Evolutionary conservation across 1,140 invertebrate genomes (phyloP), one percentile per base, ranked within the genome.

Genomic region (Littorina saxatilis): DNA sequence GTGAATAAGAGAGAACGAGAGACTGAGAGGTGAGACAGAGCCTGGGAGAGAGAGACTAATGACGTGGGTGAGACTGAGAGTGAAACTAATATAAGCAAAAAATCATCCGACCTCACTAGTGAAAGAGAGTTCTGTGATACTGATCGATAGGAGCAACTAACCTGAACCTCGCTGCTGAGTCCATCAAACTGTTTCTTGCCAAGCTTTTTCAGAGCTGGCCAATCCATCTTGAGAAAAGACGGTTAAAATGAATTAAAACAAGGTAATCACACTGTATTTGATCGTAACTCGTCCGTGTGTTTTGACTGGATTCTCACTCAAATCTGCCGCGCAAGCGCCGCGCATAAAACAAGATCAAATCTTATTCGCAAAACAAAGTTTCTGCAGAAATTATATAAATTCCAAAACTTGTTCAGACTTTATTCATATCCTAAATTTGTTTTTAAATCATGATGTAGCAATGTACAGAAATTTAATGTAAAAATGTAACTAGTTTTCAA

Each of bases 311-410:
- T 4, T 32, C 7, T 11, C 35, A 68, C 35, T 68, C 35, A 32
- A 68, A 68, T 68, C 66, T 68, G 35, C 66, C 66, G 66, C 66
- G 11, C 23, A 68, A 39, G 66, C 35, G 35, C 66, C 37, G 66
- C 66, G 39, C 17, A 68, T 0, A 39, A 29, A 20, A 39, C 35
- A 39, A 17, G 35, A 39, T 68, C 66, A 23, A 68, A 68, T 68
- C 17, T 68, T 3, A 68, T 68, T 68, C 32, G 35, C 39, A 0
- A 39, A 68, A 68, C n/a, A 68, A 39, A 5, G 32, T 27, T 47
- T 47, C n/a, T n/a, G n/a, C n/a, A n/a, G n/a, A n/a, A n/a, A 47
- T 47, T 47, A 47, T 47, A 47, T 47, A 47, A 17, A 9, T 47
- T 47, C 5, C 0, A 39, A 72, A 15, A 40, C 5, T 17, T 72